Percentiles rank a stretch among this genome's conserved stretches.
Evolutionary conservation across 2,113 vertebrate species (phyloP).

Genomic region (Semnornis frantzii): DNA sequence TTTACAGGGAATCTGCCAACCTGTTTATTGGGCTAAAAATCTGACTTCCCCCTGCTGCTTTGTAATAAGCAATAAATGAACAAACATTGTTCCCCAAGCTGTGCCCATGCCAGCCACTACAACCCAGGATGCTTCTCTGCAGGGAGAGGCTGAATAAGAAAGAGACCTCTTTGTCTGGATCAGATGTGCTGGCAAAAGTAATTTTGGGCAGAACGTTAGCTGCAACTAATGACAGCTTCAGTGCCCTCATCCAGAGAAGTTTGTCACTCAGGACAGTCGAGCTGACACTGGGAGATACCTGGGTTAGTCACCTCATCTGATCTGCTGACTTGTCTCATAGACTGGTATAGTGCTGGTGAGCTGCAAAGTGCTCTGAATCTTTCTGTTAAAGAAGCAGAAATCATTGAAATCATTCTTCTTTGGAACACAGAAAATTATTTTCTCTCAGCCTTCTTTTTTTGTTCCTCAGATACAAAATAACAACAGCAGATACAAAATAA

Average conservation of each 20-base stretch:
- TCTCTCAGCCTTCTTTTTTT: not conserved
- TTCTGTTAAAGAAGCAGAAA: not conserved
- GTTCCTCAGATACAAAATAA: not conserved
- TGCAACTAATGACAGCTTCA: not conserved
- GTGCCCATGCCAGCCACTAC: not conserved
- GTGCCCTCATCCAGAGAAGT: not conserved
- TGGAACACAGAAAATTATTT: not conserved
- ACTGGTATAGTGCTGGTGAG: not conserved
- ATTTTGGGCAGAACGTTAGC: not conserved
- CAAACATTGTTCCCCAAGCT: not conserved
- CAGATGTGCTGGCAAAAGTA: not conserved
- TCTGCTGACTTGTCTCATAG: not conserved
- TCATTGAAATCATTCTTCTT: not conserved
- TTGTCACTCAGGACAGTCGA: not conserved
- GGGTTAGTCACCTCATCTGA: not conserved
- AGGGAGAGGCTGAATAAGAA: not conserved
- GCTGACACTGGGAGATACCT: not conserved
- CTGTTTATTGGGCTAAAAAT: conserved; percentile 32
- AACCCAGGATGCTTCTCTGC: not conserved
- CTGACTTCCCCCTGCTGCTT: not conserved
- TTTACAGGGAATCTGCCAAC: conserved; percentile 29
- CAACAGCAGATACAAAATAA: not conserved
- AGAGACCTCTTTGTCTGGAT: not conserved
- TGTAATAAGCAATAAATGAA: conserved; percentile 9
- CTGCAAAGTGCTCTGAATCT: not conserved